phyloP scores from a whole-genome alignment of 2,888 invertebrate species.

The Orthonychiurus folsomi region DNA sequence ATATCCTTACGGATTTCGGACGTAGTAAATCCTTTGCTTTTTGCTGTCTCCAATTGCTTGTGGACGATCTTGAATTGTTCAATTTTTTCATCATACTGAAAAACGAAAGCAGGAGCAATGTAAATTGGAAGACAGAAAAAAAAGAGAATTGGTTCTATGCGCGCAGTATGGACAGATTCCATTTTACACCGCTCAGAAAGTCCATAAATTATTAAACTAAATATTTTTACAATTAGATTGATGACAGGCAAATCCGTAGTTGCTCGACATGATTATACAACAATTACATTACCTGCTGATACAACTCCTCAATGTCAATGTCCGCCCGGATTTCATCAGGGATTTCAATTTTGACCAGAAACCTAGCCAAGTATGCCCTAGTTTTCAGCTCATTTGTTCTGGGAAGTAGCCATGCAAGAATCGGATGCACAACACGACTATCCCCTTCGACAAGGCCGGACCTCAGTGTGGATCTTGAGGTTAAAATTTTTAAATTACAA shows the following conservation, averaged over 20 bases:
- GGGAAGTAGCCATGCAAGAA: constrained; percentile 58
- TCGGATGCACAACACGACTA: constrained; percentile 46
- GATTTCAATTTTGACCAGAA: constrained; percentile 56
- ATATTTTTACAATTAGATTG: too few relatives aligned
- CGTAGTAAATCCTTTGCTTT: constrained; percentile 55
- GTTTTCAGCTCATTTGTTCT: constrained; percentile 66
- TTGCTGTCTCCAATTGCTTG: constrained; percentile 57
- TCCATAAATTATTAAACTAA: too few relatives aligned
- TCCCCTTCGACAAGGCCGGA: constrained; percentile 63
- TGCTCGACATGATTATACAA: background rate
- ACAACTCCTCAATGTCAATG: constrained; percentile 60
- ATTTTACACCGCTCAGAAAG: too few relatives aligned
- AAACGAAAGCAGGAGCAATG: constrained; percentile 24
- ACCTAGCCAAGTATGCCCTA: constrained; percentile 74
- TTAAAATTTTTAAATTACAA: background rate
- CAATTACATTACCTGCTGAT: constrained; percentile 50
- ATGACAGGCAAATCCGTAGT: too few relatives aligned
- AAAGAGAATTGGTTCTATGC: too few relatives aligned
- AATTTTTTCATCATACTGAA: constrained; percentile 61
- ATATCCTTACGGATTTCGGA: constrained; percentile 75
- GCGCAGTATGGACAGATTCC: too few relatives aligned
- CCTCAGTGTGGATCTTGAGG: constrained; percentile 50
- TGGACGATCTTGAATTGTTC: constrained; percentile 73
- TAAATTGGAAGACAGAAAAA: too few relatives aligned
- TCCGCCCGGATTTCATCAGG: constrained; percentile 66